phyloP scores from a whole-genome alignment of 2,888 invertebrate genomes.

The Oscheius myriophilus region DNA sequence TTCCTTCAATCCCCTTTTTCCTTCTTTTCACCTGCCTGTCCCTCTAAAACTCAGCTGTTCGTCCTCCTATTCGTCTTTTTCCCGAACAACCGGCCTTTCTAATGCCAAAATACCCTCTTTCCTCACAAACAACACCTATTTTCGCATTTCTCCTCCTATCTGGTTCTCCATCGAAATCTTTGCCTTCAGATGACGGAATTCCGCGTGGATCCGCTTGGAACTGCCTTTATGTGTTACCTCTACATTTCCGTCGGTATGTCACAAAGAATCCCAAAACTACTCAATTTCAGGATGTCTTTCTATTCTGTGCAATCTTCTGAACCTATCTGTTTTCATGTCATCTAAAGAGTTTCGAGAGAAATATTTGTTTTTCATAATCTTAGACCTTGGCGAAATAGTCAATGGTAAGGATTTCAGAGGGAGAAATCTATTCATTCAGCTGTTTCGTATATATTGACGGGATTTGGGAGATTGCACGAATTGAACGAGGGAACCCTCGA shows the following conservation, averaged over 20 bases:
- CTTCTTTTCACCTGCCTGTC: neutral
- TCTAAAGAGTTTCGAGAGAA: slow-evolving; percentile 8
- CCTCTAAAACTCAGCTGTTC: neutral
- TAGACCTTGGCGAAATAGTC: slow-evolving; percentile 21
- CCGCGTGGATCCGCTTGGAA: slow-evolving; percentile 15
- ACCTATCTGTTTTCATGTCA: slow-evolving; percentile 9
- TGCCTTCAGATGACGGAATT: neutral
- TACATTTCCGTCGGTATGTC: slow-evolving; percentile 12
- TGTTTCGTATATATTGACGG: slow-evolving; percentile 42
- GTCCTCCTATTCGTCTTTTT: neutral
- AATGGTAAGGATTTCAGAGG: slow-evolving; percentile 10
- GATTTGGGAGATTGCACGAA: slow-evolving; percentile 37
- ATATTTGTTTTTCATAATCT: slow-evolving; percentile 17
- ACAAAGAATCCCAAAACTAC: neutral
- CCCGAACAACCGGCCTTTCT: neutral
- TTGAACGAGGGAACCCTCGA: neutral
- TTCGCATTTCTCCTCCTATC: neutral
- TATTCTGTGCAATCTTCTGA: slow-evolving; percentile 8
- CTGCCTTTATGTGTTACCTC: slow-evolving; percentile 22
- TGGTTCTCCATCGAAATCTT: neutral
- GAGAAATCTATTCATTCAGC: slow-evolving; percentile 31
- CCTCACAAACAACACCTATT: too few species aligned
- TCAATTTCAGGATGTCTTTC: slow-evolving; percentile 3
- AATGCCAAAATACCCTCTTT: too few species aligned
- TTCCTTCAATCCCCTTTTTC: too few species aligned